These are phyloP conservation scores for Pammene fasciana DNA, from an alignment of 2,888 invertebrate species.

Conservation along the genomic window DNA sequence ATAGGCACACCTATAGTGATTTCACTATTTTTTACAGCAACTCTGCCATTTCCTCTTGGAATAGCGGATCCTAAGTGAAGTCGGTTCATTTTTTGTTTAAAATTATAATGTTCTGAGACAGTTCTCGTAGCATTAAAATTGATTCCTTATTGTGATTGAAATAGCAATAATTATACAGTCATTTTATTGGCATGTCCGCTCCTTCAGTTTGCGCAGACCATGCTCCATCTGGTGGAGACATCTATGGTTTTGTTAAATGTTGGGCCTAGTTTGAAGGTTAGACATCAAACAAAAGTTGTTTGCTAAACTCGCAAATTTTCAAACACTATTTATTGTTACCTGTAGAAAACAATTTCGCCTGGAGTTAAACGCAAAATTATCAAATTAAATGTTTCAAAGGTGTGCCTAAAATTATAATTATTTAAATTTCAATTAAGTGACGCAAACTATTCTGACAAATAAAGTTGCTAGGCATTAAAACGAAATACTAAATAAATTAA, in stretches of 20 bases:
- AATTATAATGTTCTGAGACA: too few relatives aligned
- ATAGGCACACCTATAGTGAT: too few relatives aligned
- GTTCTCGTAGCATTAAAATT: too few relatives aligned
- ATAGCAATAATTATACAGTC: too few relatives aligned
- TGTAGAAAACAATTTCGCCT: conserved; percentile 3
- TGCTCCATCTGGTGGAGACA: neutral
- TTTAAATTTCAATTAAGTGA: neutral
- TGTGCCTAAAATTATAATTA: neutral
- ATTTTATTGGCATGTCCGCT: too few relatives aligned
- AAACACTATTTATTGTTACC: conserved; percentile 20
- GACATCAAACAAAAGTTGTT: conserved; percentile 27
- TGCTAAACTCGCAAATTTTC: conserved; percentile 15
- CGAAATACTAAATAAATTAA: too few relatives aligned
- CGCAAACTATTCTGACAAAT: neutral
- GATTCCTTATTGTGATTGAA: too few relatives aligned
- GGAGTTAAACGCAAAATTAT: conserved; percentile 4
- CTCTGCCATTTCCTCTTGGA: too few relatives aligned
- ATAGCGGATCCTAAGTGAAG: too few relatives aligned
- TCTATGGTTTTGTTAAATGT: conserved; percentile 2
- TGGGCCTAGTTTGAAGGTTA: conserved; percentile 22
- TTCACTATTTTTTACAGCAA: too few relatives aligned
- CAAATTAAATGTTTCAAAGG: conserved; percentile 6
- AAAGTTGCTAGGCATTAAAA: neutral
- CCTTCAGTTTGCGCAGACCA: too few relatives aligned
- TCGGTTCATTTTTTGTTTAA: too few relatives aligned